Conservation (phyloP, 2,113 vertebrate genomes). For the Nymphicus hollandicus region DNA sequence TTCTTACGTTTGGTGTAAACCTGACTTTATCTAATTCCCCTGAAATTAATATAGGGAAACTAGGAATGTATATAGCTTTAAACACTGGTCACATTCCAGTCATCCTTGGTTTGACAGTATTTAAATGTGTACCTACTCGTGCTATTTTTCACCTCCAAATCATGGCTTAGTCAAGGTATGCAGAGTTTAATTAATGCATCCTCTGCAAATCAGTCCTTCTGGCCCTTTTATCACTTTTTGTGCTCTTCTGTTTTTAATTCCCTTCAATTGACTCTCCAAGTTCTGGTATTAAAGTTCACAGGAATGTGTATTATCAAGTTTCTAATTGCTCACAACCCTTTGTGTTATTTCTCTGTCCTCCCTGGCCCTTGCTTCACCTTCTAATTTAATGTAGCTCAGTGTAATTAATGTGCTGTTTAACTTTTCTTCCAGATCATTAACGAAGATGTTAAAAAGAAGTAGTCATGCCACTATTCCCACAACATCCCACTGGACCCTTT, state of each 20-base stretch:
- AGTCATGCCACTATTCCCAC: not conserved
- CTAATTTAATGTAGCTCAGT: slow-evolving; percentile 49
- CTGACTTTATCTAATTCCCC: not conserved
- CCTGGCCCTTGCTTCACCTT: slow-evolving; percentile 1
- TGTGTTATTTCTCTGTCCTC: slow-evolving; percentile 40
- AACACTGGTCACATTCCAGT: not conserved
- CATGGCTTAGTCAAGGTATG: not conserved
- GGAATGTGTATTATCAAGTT: not conserved
- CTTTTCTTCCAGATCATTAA: slow-evolving; percentile 40
- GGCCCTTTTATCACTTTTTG: slow-evolving; percentile 8
- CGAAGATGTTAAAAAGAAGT: slow-evolving; percentile 50
- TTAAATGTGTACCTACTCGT: not conserved
- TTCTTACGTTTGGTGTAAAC: not conserved
- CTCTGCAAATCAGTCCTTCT: not conserved
- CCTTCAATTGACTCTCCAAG: not conserved
- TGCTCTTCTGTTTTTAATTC: slow-evolving; percentile 25
- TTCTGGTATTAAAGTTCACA: not conserved
- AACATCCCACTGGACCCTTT: not conserved
- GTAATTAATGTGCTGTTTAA: slow-evolving; percentile 56
- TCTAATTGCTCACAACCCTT: slow-evolving; percentile 13
- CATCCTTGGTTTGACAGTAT: not conserved
- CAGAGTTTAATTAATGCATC: slow-evolving; percentile 1
- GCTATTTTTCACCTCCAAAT: not conserved
- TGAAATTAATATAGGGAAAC: not conserved
- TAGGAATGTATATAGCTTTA: not conserved